A percentile compares a stretch with the other conserved stretches of the same genome.
These are phyloP conservation scores for honey bee (Apis mellifera) DNA, from an alignment of 1,140 invertebrate species.

Conservation along the genomic window DNA sequence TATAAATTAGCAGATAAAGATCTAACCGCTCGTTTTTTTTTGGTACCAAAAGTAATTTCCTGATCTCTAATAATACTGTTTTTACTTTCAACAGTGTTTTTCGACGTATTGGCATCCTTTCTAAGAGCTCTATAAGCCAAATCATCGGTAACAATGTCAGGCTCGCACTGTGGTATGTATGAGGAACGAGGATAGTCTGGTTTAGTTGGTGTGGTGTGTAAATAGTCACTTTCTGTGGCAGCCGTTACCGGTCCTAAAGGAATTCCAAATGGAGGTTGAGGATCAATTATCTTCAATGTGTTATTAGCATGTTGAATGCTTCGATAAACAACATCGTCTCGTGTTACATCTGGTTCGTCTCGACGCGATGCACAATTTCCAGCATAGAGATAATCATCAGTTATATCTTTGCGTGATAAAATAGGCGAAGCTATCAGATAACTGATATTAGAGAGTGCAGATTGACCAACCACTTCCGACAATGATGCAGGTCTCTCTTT, in stretches of 20 bases:
- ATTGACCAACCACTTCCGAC: slow-evolving; percentile 79
- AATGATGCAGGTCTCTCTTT: slow-evolving; percentile 81
- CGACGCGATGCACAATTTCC: slow-evolving; percentile 62
- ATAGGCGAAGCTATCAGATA: slow-evolving; percentile 89
- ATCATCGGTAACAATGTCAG: slow-evolving; percentile 93
- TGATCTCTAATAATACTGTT: slow-evolving; percentile 3
- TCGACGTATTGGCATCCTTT: slow-evolving; percentile 85
- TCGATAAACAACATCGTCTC: slow-evolving; percentile 92
- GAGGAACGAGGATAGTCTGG: slow-evolving; percentile 82
- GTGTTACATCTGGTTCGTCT: slow-evolving; percentile 89
- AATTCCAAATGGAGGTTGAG: slow-evolving; percentile 94
- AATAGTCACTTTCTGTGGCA: slow-evolving; percentile 90
- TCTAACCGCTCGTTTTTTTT: slow-evolving; percentile 89
- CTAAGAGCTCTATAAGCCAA: slow-evolving; percentile 91
- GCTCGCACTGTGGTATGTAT: slow-evolving; percentile 86
- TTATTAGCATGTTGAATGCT: slow-evolving; percentile 90
- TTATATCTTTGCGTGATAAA: slow-evolving; percentile 66
- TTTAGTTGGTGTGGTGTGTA: slow-evolving; percentile 87
- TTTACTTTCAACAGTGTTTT: slow-evolving; percentile 25
- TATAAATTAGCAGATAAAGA: slow-evolving; percentile 91
- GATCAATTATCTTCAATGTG: slow-evolving; percentile 84
- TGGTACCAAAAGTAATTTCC: slow-evolving; percentile 68
- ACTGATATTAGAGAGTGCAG: slow-evolving; percentile 84
- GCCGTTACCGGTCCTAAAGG: slow-evolving; percentile 90
- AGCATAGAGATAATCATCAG: slow-evolving; percentile 22